Base-by-base conservation (phyloP, 2,888 invertebrate genomes). In the Drosophila kokeensis region DNA sequence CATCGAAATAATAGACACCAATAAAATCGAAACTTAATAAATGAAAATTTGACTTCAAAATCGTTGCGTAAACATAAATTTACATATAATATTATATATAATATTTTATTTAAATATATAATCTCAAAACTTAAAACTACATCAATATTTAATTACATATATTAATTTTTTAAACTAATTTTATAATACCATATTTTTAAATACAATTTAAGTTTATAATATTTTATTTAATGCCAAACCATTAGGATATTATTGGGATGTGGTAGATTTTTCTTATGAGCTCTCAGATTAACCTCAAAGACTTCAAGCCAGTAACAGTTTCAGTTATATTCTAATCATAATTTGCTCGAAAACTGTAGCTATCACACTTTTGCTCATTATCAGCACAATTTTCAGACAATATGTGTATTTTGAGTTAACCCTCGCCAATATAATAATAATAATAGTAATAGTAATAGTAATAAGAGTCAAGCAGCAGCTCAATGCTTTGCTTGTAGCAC, bases 401-500 rank as follows among this genome's bases (percentile, higher is more conserved):
- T 27, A n/a, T n/a, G 53, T 34, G 1, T 13, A 32, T 8, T 55
- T 21, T 60, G 6, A 38, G 13, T 38, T 65, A 49, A 70, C 89
- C 89, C 83, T 81, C 60, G 70, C 49, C 32, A 38, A 15, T 48
- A 65, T 58, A n/a, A 32, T 27, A 45, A 69, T 58, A 67, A 54
- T 68, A 54, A 54, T 45, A 52, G n/a, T n/a, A n/a, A 52, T 29
- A 38, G 34, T 27, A 54, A 67, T 54, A 67, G 52, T 69, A 69
- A 32, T 55, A 69, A 55, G 53, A 40, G 62, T 65, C 57, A 64
- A 66, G 54, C 70, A 65, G 63, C 72, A 85, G 84, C 75, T 83
- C 87, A 73, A 73, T 83, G 87, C 78, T 71, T 55, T 45, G 60
- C 57, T 81, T 63, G 42, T 54, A 54, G 57, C 65, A 68, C 75